These are phyloP conservation scores for Byasa hedistus DNA, from an alignment of 2,888 invertebrate genomes.

Conservation along the genomic window DNA sequence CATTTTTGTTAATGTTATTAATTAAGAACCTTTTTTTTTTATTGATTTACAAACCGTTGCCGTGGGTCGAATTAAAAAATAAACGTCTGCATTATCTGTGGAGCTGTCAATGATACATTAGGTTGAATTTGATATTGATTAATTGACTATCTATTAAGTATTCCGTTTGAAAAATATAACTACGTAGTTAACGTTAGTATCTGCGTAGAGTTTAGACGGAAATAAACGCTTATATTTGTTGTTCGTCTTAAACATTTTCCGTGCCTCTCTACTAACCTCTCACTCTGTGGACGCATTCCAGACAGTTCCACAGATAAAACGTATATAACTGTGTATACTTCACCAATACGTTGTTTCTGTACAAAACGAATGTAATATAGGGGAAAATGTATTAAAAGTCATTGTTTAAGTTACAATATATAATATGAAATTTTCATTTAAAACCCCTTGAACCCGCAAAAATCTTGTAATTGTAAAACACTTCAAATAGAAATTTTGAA, in stretches of 20 bases:
- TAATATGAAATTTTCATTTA: conserved; percentile 59
- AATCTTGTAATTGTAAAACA: neutral
- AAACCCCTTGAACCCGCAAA: conserved; percentile 20
- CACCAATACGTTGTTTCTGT: conserved; percentile 69
- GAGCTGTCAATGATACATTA: conserved; percentile 10
- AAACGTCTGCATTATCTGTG: conserved; percentile 26
- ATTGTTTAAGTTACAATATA: conserved; percentile 75
- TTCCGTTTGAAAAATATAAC: neutral
- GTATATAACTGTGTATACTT: conserved; percentile 60
- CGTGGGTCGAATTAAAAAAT: conserved; percentile 57
- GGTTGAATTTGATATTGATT: neutral
- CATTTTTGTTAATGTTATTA: conserved; percentile 64
- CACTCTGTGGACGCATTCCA: conserved; percentile 14
- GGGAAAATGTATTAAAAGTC: conserved; percentile 76
- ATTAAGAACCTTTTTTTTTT: conserved; percentile 52
- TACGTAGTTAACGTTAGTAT: conserved; percentile 12
- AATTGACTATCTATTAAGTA: neutral
- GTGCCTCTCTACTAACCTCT: conserved; percentile 26
- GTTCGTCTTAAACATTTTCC: conserved; percentile 18
- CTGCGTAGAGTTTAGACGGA: conserved; percentile 10
- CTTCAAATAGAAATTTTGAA: neutral
- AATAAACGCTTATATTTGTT: conserved; percentile 12
- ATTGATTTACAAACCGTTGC: conserved; percentile 54
- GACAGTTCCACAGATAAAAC: conserved; percentile 31
- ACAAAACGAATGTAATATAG: conserved; percentile 76